Base-by-base conservation (phyloP, 2,113 vertebrate species). In the Gadus macrocephalus region DNA sequence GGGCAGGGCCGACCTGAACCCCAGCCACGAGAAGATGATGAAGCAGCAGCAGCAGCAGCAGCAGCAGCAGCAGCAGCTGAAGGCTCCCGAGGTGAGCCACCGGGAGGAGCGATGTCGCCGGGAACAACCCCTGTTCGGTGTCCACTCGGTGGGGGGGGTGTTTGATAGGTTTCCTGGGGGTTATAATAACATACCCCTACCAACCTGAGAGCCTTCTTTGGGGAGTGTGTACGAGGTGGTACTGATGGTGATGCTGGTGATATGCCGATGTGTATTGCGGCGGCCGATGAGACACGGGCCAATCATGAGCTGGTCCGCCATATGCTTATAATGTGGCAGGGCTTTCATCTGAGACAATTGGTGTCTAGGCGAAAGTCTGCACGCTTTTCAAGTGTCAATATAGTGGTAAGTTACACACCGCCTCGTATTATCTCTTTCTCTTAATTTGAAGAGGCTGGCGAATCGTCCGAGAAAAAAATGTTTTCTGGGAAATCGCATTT, bases 11-110 rank as follows among this genome's bases (percentile, higher is more conserved):
- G 93, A 93, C 74, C 84, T 89, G 2, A 91, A 86, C 70, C 90
- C 91, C 66, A 90, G 87, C 1, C 92, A 93, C 56, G 93, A 95
- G 69, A 91, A 93, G 70, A 92, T 95, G 2, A 92, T 94, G 3
- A 93, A 93, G 68, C 91, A 92, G 64, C 73, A 86, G 64, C 73
- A 86, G 72, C 89, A 92, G 20, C 20, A 20, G 20, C 20, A 20
- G n/a, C n/a, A n/a, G n/a, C n/a, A n/a, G 20, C 20, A 20, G 20
- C 20, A 20, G 20, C 20, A 20, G 20, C n/a, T n/a, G 59, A 93
- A 94, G 82, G 87, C 90, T 70, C 90, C 87, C 76, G 94, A 95
- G 86, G 95, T 92, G 79, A 86, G 76, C 20, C 49, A 38, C 49
- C 66, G 6, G 49, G 17, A 15, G 0, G 3, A 69, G 17, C 31